Percentiles rank a stretch among this genome's conserved stretches.
Conservation (phyloP, 2,113 vertebrate species). For the Pheucticus melanocephalus region DNA sequence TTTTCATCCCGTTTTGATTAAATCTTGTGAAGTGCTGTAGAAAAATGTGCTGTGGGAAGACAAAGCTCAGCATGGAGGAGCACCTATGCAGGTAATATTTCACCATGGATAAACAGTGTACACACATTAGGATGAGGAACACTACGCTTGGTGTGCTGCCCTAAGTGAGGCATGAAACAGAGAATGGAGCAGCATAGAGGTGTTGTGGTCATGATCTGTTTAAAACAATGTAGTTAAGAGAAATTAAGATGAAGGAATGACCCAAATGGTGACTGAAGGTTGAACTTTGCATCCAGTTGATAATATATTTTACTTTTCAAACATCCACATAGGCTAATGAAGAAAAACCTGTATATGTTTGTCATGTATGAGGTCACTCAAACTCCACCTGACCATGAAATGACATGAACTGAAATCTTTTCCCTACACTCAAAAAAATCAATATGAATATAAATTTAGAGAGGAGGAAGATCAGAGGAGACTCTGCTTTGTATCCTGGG, state of each 20-base stretch:
- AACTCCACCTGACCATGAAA: background rate
- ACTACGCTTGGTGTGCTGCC: rapidly evolving
- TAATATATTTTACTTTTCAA: background rate
- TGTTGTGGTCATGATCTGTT: background rate
- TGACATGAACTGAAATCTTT: background rate
- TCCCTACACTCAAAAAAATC: background rate
- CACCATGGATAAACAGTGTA: background rate
- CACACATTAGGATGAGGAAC: background rate
- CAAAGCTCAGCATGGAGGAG: background rate
- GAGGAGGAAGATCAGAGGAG: background rate
- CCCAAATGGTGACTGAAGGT: background rate
- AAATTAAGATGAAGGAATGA: background rate
- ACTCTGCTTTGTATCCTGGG: too few relatives aligned
- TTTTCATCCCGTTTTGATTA: background rate
- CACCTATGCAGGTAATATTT: background rate
- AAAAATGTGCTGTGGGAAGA: background rate
- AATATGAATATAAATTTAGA: background rate
- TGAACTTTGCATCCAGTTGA: background rate
- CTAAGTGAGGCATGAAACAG: background rate
- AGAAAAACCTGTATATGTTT: background rate
- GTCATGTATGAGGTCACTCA: background rate
- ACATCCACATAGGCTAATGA: rapidly evolving
- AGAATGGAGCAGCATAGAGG: background rate
- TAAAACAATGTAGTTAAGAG: background rate
- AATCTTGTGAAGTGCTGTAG: background rate